A percentile compares a stretch with the other conserved stretches of the same genome.
phyloP scores from a whole-genome alignment of 1,140 invertebrate genomes.

The Nautilus pompilius region DNA sequence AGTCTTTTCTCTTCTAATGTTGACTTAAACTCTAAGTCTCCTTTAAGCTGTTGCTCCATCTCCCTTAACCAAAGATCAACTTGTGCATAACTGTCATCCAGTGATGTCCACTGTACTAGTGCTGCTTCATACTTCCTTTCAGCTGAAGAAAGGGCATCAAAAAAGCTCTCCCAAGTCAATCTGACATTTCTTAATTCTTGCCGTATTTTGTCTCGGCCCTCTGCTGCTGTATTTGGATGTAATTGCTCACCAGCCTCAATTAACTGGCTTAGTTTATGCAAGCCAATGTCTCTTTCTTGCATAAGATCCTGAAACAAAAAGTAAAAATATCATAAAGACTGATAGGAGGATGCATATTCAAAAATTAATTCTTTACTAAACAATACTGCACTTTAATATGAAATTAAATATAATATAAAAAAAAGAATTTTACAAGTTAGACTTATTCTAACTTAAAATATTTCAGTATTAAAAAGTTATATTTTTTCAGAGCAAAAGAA shows the following conservation, averaged over 20 bases:
- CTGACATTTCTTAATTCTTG: slow-evolving; percentile 69
- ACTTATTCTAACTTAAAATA: too few relatives aligned
- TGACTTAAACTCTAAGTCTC: slow-evolving; percentile 69
- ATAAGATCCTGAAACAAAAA: slow-evolving; percentile 68
- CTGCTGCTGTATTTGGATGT: slow-evolving; percentile 78
- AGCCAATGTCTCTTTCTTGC: slow-evolving; percentile 73
- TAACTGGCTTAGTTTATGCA: slow-evolving; percentile 75
- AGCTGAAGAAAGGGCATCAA: slow-evolving; percentile 61
- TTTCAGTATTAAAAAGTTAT: too few relatives aligned
- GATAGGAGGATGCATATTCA: not conserved
- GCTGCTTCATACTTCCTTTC: slow-evolving; percentile 80
- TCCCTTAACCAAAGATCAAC: slow-evolving; percentile 77
- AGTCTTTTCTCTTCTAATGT: slow-evolving; percentile 87
- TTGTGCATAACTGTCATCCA: slow-evolving; percentile 66
- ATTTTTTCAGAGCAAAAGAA: too few relatives aligned
- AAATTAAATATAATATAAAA: not conserved
- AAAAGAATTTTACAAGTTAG: too few relatives aligned
- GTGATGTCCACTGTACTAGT: slow-evolving; percentile 50
- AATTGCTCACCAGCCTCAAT: slow-evolving; percentile 85
- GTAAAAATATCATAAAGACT: slow-evolving; percentile 3
- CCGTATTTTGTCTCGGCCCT: slow-evolving; percentile 82
- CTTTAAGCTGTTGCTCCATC: slow-evolving; percentile 73
- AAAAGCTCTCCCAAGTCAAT: slow-evolving; percentile 74
- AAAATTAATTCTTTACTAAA: too few relatives aligned
- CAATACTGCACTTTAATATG: too few relatives aligned